Evolutionary conservation across 1,140 invertebrate species (phyloP).

Genomic region (Mya arenaria): DNA sequence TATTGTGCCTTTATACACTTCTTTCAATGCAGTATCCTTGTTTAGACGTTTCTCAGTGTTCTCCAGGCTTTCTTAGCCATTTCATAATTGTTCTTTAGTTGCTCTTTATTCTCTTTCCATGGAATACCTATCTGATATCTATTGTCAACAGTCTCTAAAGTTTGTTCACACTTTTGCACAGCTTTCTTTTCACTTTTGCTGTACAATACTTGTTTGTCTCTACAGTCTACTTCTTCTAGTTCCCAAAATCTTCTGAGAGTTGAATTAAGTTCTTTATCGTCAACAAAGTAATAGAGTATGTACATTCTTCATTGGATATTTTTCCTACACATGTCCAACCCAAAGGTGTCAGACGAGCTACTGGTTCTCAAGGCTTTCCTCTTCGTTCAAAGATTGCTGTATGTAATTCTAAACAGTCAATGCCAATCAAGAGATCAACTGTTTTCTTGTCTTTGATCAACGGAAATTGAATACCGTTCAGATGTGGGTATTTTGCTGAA

Average conservation of each 20-base stretch:
- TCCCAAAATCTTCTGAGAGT: slow-evolving; percentile 17
- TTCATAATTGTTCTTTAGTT: slow-evolving; percentile 10
- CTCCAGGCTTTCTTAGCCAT: slow-evolving; percentile 3
- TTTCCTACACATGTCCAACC: slow-evolving; percentile 27
- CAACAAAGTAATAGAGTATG: not conserved
- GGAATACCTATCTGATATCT: slow-evolving; percentile 43
- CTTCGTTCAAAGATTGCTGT: not conserved
- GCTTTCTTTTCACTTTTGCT: not conserved
- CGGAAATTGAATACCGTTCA: not conserved
- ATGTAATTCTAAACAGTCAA: slow-evolving; percentile 21
- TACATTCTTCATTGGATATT: not conserved
- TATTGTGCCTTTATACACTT: slow-evolving; percentile 21
- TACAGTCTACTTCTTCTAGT: not conserved
- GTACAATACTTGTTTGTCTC: not conserved
- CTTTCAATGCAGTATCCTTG: not conserved
- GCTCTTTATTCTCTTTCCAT: slow-evolving; percentile 26
- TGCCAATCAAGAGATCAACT: slow-evolving; percentile 9
- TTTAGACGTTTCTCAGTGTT: slow-evolving; percentile 34
- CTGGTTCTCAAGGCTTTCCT: slow-evolving; percentile 7
- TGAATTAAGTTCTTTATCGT: not conserved
- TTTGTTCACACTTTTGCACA: not conserved
- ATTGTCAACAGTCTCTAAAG: not conserved
- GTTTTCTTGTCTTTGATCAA: not conserved
- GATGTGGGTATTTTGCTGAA: slow-evolving; percentile 1
- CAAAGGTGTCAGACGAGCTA: slow-evolving; percentile 8